Conservation (phyloP, 2,113 vertebrate species). For the Panthera leo region DNA sequence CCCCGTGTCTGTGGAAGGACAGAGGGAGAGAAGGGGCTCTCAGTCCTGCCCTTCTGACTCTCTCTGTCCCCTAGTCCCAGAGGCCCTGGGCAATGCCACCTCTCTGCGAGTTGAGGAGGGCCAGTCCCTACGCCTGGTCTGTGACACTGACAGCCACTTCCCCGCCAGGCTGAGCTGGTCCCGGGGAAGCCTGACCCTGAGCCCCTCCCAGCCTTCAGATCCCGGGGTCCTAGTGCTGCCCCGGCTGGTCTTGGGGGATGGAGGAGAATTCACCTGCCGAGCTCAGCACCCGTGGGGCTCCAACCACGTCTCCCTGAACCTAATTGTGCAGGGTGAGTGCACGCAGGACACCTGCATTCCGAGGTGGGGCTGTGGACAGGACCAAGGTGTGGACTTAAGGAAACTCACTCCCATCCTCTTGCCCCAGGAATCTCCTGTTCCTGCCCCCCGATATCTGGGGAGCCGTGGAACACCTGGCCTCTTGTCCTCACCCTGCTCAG, state of each 20-base stretch:
- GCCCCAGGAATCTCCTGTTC: background rate
- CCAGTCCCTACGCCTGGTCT: background rate
- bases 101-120: background rate
- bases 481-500: conserved; percentile 39
- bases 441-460: background rate
- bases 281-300: background rate
- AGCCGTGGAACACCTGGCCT: background rate
- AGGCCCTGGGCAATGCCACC: background rate
- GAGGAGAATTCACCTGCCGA: background rate
- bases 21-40: background rate
- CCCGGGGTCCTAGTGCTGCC: background rate
- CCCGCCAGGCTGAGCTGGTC: background rate
- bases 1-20: background rate
- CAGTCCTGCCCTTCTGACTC: background rate
- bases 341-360: accelerated
- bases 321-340: background rate
- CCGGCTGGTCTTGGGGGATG: background rate
- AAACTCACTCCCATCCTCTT: background rate
- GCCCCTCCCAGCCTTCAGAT: background rate
- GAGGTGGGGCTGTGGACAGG: background rate
- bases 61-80: background rate
- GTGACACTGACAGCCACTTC: background rate
- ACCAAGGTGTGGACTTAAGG: too few relatives aligned
- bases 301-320: background rate
- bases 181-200: background rate